Evolutionary conservation across 1,140 invertebrate species (phyloP).

Genomic region (Macrobrachium nipponense): DNA sequence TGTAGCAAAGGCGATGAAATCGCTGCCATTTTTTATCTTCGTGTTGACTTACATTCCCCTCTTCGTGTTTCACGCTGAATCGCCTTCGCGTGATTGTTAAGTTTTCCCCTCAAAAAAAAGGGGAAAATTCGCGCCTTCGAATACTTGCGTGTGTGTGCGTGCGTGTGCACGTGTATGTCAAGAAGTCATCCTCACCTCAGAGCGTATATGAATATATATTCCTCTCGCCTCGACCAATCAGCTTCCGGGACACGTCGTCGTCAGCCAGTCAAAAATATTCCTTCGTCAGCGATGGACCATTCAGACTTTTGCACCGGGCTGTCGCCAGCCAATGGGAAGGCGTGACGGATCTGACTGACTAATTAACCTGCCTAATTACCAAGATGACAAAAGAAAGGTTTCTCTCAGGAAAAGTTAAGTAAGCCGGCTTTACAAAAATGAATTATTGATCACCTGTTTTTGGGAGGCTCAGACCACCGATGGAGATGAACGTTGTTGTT

Average conservation of each 20-base stretch:
- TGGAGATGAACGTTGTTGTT: not conserved
- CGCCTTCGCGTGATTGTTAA: too few relatives aligned
- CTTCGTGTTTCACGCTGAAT: too few relatives aligned
- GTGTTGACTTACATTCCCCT: too few relatives aligned
- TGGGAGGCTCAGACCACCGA: not conserved
- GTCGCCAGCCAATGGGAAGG: conserved; percentile 37
- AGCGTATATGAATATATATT: not conserved
- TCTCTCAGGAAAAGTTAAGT: conserved; percentile 53
- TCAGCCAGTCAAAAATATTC: conserved; percentile 43
- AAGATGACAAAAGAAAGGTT: conserved; percentile 57
- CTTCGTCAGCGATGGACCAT: conserved; percentile 12
- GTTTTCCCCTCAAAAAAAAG: too few relatives aligned
- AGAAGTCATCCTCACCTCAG: not conserved
- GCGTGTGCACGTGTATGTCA: not conserved
- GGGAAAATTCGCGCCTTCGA: too few relatives aligned
- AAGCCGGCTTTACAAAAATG: conserved; percentile 58
- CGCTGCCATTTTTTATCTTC: too few relatives aligned
- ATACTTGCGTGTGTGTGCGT: not conserved
- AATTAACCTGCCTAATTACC: conserved; percentile 59
- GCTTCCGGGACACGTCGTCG: not conserved
- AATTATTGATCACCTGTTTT: conserved; percentile 51
- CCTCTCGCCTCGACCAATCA: conserved; percentile 21
- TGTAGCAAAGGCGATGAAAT: not conserved
- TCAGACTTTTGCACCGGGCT: conserved; percentile 15
- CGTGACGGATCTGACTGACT: conserved; percentile 32